A percentile compares a stretch with the other conserved stretches of the same genome.
Evolutionary conservation across 2,888 invertebrate genomes (phyloP).

Genomic region (Lasioglossum figueresi): DNA sequence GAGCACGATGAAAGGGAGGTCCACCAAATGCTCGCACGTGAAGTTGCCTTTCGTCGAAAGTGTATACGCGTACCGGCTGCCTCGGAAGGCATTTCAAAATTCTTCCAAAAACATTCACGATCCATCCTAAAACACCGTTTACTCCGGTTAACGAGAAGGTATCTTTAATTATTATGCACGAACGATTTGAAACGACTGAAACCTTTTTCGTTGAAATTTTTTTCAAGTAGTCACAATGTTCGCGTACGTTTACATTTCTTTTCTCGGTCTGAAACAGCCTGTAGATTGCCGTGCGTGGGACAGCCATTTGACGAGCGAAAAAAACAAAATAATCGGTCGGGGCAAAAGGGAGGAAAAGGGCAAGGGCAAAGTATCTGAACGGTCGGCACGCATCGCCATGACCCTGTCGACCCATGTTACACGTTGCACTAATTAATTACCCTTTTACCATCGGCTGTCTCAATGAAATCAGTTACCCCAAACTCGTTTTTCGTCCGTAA

Average conservation of each 20-base stretch:
- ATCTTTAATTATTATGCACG: no score
- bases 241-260: neutral
- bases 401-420: constrained; percentile 69
- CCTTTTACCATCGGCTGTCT: neutral
- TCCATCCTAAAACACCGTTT: neutral
- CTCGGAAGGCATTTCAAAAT: constrained; percentile 28
- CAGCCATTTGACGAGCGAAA: constrained; percentile 30
- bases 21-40: constrained; percentile 47
- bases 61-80: constrained; percentile 21
- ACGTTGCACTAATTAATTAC: constrained; percentile 76
- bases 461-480: constrained; percentile 6
- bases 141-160: neutral
- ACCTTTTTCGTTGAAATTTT: neutral
- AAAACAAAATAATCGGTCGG: constrained; percentile 26
- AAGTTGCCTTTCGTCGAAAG: constrained; percentile 15
- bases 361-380: constrained; percentile 74
- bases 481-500: no score
- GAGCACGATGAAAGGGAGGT: constrained; percentile 67
- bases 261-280: constrained; percentile 16
- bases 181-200: no score
- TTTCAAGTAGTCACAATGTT: neutral
- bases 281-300: constrained; percentile 35
- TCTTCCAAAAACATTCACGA: neutral
- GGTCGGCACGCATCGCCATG: constrained; percentile 82
- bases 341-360: constrained; percentile 45